Evolutionary conservation across 2,888 invertebrate genomes (phyloP).

Genomic region (Ormyrus rosae): DNA sequence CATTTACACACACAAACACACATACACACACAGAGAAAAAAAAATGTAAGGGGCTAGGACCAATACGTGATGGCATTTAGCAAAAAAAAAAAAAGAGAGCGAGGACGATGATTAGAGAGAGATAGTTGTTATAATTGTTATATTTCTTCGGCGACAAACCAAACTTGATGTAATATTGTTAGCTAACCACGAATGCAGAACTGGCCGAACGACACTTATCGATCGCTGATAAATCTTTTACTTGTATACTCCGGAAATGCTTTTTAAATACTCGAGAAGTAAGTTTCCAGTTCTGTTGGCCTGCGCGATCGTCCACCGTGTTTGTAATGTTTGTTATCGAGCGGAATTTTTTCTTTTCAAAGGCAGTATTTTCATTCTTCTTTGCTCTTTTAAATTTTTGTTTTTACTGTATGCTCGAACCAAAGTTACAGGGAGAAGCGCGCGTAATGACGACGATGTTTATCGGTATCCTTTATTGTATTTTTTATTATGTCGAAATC

Average conservation of each 20-base stretch:
- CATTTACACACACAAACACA: not conserved
- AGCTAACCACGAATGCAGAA: conserved; percentile 43
- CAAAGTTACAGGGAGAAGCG: conserved; percentile 44
- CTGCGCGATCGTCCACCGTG: conserved; percentile 45
- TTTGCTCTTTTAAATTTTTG: not conserved
- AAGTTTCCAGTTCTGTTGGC: conserved; percentile 38
- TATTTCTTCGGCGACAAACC: conserved; percentile 52
- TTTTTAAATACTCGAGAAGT: not conserved
- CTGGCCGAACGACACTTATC: conserved; percentile 26
- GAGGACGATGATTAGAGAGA: conserved; percentile 11
- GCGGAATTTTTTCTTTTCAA: conserved; percentile 17
- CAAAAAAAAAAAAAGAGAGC: conserved; percentile 21
- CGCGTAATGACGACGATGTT: conserved; percentile 38
- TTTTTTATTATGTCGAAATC: conserved; percentile 48
- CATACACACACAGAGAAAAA: conserved; percentile 7
- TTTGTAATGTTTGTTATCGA: conserved; percentile 28
- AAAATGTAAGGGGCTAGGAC: conserved; percentile 57
- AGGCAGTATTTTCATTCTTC: conserved; percentile 10
- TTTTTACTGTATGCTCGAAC: conserved; percentile 42
- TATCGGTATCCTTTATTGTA: conserved; percentile 31
- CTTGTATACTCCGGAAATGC: not conserved
- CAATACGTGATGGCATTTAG: conserved; percentile 61
- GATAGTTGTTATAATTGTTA: conserved; percentile 56
- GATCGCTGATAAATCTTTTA: not conserved
- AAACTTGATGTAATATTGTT: conserved; percentile 55